Evolutionary conservation across 2,888 invertebrate species (phyloP).

Genomic region (Agriopis leucophaearia): DNA sequence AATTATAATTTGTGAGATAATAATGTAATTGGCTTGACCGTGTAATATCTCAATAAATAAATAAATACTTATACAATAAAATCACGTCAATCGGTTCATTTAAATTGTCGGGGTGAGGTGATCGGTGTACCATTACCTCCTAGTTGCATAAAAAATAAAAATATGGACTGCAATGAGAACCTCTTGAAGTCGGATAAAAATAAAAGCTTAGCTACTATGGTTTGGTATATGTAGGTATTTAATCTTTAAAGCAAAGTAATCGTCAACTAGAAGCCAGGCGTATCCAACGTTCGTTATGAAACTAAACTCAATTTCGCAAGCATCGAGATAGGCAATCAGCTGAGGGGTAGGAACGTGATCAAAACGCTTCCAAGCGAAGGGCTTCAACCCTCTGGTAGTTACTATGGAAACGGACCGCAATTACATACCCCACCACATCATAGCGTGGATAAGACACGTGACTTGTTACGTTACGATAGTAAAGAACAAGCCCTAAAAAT

Average conservation of each 20-base stretch:
- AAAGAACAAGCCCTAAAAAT: conserved; percentile 23
- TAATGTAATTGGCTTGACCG: too few species aligned
- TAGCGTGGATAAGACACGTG: conserved; percentile 49
- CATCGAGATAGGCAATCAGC: conserved; percentile 67
- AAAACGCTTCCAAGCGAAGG: conserved; percentile 56
- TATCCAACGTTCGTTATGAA: conserved; percentile 17
- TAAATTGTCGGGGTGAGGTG: too few species aligned
- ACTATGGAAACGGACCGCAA: conserved; percentile 73
- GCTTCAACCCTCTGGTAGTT: conserved; percentile 78
- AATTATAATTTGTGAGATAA: too few species aligned
- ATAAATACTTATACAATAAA: too few species aligned
- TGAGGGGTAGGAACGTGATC: conserved; percentile 63
- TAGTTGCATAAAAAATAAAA: too few species aligned
- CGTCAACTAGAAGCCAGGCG: too few species aligned
- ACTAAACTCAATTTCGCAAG: conserved; percentile 58
- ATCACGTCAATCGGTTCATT: too few species aligned
- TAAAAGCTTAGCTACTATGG: not conserved
- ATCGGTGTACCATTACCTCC: too few species aligned
- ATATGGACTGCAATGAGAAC: too few species aligned
- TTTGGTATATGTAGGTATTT: not conserved
- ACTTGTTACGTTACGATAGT: conserved; percentile 26
- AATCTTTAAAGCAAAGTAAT: not conserved
- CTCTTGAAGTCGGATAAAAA: too few species aligned
- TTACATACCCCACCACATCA: conserved; percentile 68
- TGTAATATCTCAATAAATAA: too few species aligned